Conservation (phyloP, 1,140 invertebrate species). For the Trigoniulus corallinus region DNA sequence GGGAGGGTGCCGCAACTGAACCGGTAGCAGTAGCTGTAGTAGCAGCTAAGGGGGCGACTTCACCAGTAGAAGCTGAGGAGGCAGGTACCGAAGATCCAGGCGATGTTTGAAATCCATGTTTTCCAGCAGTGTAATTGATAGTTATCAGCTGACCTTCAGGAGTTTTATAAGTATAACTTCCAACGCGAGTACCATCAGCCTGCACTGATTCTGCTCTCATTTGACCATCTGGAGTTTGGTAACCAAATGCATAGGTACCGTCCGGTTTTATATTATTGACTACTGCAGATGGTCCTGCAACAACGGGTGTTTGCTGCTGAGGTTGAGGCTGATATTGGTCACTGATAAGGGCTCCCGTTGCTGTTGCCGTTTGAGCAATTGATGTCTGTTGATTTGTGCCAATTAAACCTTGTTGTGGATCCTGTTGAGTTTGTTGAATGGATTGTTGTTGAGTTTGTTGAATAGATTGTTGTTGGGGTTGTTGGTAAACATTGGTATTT, state of each 20-base stretch:
- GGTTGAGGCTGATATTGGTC: background rate
- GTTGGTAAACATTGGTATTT: no score
- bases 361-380: no score
- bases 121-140: conserved; percentile 56
- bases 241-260: background rate
- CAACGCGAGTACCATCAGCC: conserved; percentile 22
- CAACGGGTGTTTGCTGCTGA: background rate
- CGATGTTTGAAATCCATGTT: conserved; percentile 43
- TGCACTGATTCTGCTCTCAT: conserved; percentile 18
- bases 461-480: background rate
- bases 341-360: background rate
- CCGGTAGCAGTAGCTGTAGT: background rate
- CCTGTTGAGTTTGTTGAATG: background rate
- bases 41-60: background rate
- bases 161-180: conserved; percentile 25
- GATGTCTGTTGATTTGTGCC: background rate
- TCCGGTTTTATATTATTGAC: background rate
- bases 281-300: background rate
- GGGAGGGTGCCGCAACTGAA: background rate
- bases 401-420: background rate
- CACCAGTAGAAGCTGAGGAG: background rate
- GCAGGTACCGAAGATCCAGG: background rate
- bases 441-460: background rate
- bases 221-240: conserved; percentile 10
- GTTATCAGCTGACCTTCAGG: conserved; percentile 42